A percentile compares a stretch with the other conserved stretches of the same genome.
Conservation (phyloP, 2,113 vertebrate genomes). For the Nematolebias whitei region DNA sequence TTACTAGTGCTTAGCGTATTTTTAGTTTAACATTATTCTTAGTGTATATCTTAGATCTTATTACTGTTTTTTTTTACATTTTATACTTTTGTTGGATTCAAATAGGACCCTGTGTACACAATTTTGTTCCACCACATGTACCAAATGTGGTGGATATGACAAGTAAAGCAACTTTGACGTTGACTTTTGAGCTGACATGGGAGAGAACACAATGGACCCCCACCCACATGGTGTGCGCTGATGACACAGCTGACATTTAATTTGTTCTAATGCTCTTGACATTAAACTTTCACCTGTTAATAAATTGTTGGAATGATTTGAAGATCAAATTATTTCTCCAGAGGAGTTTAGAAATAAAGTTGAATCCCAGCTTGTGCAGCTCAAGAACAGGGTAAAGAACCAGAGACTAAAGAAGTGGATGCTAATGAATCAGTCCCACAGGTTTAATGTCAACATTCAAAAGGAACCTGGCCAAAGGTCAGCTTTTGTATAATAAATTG, state of each 20-base stretch:
- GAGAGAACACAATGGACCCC: not conserved
- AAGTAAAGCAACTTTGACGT: no score
- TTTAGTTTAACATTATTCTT: no score
- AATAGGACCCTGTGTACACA: no score
- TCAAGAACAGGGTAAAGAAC: not conserved
- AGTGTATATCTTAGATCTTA: no score
- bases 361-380: not conserved
- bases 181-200: constrained; percentile 6
- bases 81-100: no score
- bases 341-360: not conserved
- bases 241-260: not conserved
- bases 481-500: not conserved
- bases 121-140: no score
- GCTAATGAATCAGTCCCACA: not conserved
- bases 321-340: constrained; percentile 7
- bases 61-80: no score
- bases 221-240: not conserved
- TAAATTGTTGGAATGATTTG: not conserved
- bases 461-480: not conserved
- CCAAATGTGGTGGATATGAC: no score
- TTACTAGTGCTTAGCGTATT: no score
- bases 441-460: not conserved
- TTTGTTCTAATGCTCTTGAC: not conserved
- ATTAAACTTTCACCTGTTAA: not conserved
- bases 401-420: no score